Percentiles rank a stretch among this genome's conserved stretches.
Evolutionary conservation across 2,113 vertebrate species (phyloP).

Genomic region (Trogon surrucura): DNA sequence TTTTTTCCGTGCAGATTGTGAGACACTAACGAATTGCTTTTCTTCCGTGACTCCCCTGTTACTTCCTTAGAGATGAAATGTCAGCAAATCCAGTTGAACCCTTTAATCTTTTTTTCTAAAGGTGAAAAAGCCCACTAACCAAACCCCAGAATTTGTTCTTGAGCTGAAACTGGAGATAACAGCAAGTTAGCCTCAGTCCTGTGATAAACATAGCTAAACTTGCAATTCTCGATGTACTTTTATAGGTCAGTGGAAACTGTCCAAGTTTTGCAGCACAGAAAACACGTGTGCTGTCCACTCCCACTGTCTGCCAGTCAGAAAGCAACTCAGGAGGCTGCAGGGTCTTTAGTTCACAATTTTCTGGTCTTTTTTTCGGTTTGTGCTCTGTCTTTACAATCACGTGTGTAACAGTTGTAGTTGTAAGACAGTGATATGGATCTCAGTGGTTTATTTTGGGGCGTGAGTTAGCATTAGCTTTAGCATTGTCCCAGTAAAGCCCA

Average conservation of each 20-base stretch:
- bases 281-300: background rate
- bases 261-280: background rate
- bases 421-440: background rate
- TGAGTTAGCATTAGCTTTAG: background rate
- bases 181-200: constrained; percentile 6
- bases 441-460: background rate
- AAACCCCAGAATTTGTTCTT: constrained; percentile 7
- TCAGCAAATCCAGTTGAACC: constrained; percentile 43
- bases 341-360: background rate
- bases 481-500: background rate
- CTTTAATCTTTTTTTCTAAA: background rate
- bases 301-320: background rate
- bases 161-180: constrained; percentile 3
- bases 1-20: background rate
- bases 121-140: background rate
- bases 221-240: constrained; percentile 23
- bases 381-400: background rate
- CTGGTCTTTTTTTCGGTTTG: background rate
- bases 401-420: background rate
- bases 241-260: background rate
- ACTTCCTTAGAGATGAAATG: background rate
- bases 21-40: constrained; percentile 7
- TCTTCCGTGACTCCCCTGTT: background rate
- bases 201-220: constrained; percentile 2
- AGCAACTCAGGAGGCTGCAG: background rate